phyloP scores from a whole-genome alignment of 2,113 vertebrate genomes.

The Azemiops feae region DNA sequence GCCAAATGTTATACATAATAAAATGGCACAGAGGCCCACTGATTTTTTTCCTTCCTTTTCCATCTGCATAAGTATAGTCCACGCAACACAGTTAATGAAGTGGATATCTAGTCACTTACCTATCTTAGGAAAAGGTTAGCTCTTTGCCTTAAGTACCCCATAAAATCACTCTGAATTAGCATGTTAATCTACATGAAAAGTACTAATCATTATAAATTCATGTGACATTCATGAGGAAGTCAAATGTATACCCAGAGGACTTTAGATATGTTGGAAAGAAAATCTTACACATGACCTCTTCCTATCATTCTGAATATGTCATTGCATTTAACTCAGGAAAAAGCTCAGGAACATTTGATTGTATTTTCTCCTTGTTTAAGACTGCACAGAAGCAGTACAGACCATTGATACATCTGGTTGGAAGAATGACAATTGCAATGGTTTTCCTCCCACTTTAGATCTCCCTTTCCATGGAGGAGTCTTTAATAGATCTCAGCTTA shows the following conservation, averaged over 20 bases:
- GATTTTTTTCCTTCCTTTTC: conserved; percentile 30
- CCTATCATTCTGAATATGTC: conserved; percentile 10
- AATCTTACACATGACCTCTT: conserved; percentile 40
- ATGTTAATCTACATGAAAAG: conserved; percentile 52
- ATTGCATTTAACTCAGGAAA: conserved; percentile 9
- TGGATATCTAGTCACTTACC: conserved; percentile 41
- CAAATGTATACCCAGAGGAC: conserved; percentile 48
- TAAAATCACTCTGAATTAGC: conserved; percentile 57
- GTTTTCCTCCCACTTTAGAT: neutral
- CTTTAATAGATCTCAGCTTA: neutral
- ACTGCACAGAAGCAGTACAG: conserved; percentile 23
- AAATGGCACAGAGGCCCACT: conserved; percentile 16
- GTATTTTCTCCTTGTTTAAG: conserved; percentile 25
- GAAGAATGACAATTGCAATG: conserved; percentile 1
- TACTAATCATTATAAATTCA: conserved; percentile 58
- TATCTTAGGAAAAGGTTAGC: conserved; percentile 55
- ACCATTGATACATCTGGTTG: conserved; percentile 20
- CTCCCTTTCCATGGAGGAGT: neutral
- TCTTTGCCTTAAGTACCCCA: conserved; percentile 55
- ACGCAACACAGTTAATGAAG: conserved; percentile 54
- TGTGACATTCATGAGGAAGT: conserved; percentile 54
- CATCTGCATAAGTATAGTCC: conserved; percentile 48
- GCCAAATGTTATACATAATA: conserved; percentile 25
- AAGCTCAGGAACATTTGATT: neutral
- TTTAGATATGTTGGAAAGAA: conserved; percentile 36